Evolutionary conservation across 2,797 vertebrate species (phyloP).

Genomic region (Champsocephalus esox): DNA sequence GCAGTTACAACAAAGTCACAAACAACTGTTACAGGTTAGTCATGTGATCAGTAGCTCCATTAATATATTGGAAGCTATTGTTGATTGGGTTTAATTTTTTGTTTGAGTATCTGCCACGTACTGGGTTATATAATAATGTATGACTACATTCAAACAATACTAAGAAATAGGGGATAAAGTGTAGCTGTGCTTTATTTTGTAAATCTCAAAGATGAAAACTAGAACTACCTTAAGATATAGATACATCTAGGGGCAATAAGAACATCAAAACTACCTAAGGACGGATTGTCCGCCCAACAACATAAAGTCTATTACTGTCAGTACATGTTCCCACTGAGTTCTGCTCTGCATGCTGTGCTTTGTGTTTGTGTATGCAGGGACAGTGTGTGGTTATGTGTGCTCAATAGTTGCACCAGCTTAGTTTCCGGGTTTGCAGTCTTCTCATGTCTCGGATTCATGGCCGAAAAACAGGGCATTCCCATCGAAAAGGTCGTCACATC

Average conservation of each 20-base stretch:
- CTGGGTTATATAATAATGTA: no score
- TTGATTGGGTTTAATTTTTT: neutral
- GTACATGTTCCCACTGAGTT: neutral
- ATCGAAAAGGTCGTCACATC: constrained; percentile 73
- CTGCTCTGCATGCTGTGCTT: neutral
- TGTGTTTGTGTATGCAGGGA: constrained; percentile 52
- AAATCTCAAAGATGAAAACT: no score
- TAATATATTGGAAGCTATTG: neutral
- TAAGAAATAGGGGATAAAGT: no score
- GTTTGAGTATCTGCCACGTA: no score
- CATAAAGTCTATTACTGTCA: neutral
- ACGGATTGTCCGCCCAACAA: no score
- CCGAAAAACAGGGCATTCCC: constrained; percentile 64
- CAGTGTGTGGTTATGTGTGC: constrained; percentile 69
- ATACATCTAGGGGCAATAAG: no score
- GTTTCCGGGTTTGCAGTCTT: constrained; percentile 79
- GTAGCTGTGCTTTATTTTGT: no score
- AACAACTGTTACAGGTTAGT: constrained; percentile 76
- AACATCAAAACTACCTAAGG: no score
- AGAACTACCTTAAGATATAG: no score
- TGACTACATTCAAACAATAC: no score
- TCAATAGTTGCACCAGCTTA: constrained; percentile 79
- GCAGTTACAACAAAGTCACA: constrained; percentile 75
- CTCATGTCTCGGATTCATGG: constrained; percentile 78
- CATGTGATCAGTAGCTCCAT: neutral